Percentiles rank a stretch among this genome's conserved stretches.
These are phyloP conservation scores for Bombus balteatus DNA, from an alignment of 1,140 invertebrate genomes.

Conservation along the genomic window DNA sequence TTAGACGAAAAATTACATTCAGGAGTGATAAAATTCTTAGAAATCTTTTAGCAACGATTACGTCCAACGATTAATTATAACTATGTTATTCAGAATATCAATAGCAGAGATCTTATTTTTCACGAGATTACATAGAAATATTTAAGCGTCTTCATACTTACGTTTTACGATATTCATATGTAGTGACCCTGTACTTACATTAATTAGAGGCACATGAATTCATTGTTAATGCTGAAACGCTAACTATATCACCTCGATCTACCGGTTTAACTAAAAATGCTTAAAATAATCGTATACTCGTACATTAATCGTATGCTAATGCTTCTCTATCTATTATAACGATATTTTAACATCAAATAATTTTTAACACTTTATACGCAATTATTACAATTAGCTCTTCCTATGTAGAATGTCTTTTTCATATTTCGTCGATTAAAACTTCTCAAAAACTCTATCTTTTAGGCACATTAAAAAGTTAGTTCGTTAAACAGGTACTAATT, in stretches of 20 bases:
- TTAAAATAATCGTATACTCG: conserved; percentile 29
- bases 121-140: conserved; percentile 51
- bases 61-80: conserved; percentile 44
- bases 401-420: conserved; percentile 11
- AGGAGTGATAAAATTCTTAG: conserved; percentile 34
- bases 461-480: conserved; percentile 59
- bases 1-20: conserved; percentile 46
- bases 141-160: conserved; percentile 68
- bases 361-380: conserved; percentile 23
- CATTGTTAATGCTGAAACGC: conserved; percentile 28
- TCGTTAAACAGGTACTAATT: conserved; percentile 61
- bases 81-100: conserved; percentile 29
- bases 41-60: conserved; percentile 42
- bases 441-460: conserved; percentile 45
- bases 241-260: conserved; percentile 19
- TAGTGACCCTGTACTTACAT: conserved; percentile 52
- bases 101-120: conserved; percentile 29
- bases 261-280: neutral
- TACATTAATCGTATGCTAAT: conserved; percentile 18
- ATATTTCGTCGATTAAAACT: conserved; percentile 38
- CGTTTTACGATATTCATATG: conserved; percentile 55
- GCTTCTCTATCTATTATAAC: conserved; percentile 24
- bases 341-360: conserved; percentile 42
- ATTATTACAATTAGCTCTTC: conserved; percentile 9
- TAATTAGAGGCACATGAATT: conserved; percentile 65